Evolutionary conservation across 1,140 invertebrate species (phyloP), one percentile per base, ranked within the genome.

Genomic region (Homarus americanus): DNA sequence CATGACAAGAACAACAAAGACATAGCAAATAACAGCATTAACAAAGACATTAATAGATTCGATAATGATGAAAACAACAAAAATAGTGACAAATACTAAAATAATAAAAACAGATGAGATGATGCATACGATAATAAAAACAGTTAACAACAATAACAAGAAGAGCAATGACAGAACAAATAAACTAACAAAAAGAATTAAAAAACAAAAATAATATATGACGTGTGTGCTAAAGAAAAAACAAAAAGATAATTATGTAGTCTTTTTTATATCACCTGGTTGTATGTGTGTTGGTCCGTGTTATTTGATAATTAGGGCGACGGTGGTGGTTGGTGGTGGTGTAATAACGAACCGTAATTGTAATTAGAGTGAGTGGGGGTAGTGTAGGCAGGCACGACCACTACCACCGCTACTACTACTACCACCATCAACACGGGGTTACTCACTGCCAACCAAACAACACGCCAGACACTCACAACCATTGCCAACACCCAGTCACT

Each of bases 291-390:
- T 38, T 63, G 79, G 79, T 63, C 53, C 79, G 79, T 82, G 79
- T 63, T 82, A 82, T 63, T 58, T 82, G 79, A 63, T 82, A 82
- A 82, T 82, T 82, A 82, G 53, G 63, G 38, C 34, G 75, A 40
- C 20, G 79, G 32, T 38, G 79, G 79, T 63, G 44, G 79, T 82
- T 63, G 36, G 79, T 66, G 79, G 79, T 53, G 49, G 20, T n/a
- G 34, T 82, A 58, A 82, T 82, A 82, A 63, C 49, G 38, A 36
- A 9, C 63, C 20, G 79, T 53, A 82, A 36, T 82, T 82, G 49
- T 82, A 82, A 82, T 82, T 82, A 82, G 79, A 36, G 32, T 28
- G 53, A 82, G 79, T 63, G 79, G 53, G 32, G 32, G 49, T 20
- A 24, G 79, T 58, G 9, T 53, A 20, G 79, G 63, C 79, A 82